Percentiles rank a stretch among this genome's conserved stretches.
Evolutionary conservation across 2,888 invertebrate genomes (phyloP).

Genomic region (Monochamus alternatus): DNA sequence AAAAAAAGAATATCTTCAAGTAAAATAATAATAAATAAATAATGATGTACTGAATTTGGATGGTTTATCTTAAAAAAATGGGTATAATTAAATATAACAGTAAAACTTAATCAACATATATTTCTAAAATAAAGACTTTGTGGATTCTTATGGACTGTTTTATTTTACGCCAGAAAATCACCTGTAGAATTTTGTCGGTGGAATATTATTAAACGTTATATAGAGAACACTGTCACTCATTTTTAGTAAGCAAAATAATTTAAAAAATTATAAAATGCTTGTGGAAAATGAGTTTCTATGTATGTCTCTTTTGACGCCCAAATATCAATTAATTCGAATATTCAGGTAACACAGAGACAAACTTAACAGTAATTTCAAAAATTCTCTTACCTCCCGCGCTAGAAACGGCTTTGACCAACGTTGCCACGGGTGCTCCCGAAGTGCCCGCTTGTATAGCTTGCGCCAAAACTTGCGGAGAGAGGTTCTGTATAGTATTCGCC

Average conservation of each 20-base stretch:
- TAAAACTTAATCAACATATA: too few species aligned
- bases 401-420: constrained; percentile 77
- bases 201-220: too few species aligned
- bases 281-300: constrained; percentile 44
- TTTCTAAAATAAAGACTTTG: too few species aligned
- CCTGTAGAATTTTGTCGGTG: too few species aligned
- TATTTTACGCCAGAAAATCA: too few species aligned
- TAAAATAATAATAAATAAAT: too few species aligned
- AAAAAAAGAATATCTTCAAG: too few species aligned
- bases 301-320: constrained; percentile 50
- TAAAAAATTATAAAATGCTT: constrained; percentile 32
- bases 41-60: too few species aligned
- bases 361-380: background rate
- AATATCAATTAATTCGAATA: constrained; percentile 45
- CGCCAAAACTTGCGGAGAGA: constrained; percentile 67
- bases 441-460: constrained; percentile 72
- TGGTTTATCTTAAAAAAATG: too few species aligned
- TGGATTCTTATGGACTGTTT: too few species aligned
- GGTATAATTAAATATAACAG: too few species aligned
- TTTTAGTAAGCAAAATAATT: constrained; percentile 42
- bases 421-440: constrained; percentile 75
- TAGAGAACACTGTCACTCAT: constrained; percentile 33
- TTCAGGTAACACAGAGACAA: constrained; percentile 50
- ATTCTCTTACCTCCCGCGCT: constrained; percentile 60
- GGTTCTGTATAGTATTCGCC: constrained; percentile 64